Conservation (phyloP, 2,888 invertebrate genomes). For the Lobophora halterata region DNA sequence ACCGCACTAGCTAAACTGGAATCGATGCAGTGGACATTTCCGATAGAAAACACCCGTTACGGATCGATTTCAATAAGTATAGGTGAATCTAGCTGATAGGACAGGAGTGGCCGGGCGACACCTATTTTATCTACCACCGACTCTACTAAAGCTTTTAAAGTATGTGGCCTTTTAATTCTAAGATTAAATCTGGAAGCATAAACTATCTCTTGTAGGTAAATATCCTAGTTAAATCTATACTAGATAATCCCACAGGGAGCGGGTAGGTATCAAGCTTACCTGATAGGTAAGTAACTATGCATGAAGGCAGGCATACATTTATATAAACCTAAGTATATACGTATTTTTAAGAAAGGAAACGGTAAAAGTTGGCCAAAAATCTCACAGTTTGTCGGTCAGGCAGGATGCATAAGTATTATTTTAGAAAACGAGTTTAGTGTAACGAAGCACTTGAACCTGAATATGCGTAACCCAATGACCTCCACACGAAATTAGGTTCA, state of each 20-base stretch:
- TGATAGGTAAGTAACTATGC: no score
- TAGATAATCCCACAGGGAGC: no score
- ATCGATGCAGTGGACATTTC: constrained; percentile 55
- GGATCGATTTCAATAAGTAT: constrained; percentile 27
- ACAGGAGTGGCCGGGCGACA: constrained; percentile 2
- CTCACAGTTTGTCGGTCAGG: constrained; percentile 3
- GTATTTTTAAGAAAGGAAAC: constrained; percentile 8
- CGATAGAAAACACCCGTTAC: constrained; percentile 40
- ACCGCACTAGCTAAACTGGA: constrained; percentile 68
- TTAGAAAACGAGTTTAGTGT: constrained; percentile 16
- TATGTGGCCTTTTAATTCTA: no score
- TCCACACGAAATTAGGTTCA: neutral
- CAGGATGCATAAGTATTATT: constrained; percentile 7
- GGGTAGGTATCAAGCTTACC: no score
- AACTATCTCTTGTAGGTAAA: no score
- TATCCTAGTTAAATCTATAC: no score
- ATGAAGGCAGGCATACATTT: no score
- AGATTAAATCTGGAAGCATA: no score
- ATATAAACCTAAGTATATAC: no score
- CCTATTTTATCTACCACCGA: no score
- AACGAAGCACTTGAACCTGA: constrained; percentile 9
- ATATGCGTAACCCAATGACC: constrained; percentile 20
- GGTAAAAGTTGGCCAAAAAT: constrained; percentile 16
- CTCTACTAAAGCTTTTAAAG: no score
- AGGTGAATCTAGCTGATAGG: constrained; percentile 3